Evolutionary conservation across 2,113 vertebrate genomes (phyloP), one percentile per base, ranked within the genome.

Genomic region (Eudyptes chrysolophus): DNA sequence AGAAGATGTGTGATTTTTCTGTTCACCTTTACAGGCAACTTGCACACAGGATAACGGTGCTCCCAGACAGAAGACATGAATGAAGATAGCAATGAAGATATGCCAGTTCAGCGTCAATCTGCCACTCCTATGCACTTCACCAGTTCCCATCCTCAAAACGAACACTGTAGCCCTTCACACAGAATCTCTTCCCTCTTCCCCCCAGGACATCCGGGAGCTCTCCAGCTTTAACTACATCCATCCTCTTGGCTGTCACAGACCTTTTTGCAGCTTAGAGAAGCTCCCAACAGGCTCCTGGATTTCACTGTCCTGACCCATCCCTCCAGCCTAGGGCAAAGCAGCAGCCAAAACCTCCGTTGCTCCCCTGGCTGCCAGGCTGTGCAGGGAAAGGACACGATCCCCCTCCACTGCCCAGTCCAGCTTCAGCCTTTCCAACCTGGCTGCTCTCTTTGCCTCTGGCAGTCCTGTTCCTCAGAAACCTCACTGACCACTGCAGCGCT

Each of bases 371-470:
- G 60, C 34, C 24, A 64, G 30, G 22, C 15, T 36, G 13, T 15
- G 22, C 0, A 0, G 25, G 26, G 29, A 79, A 48, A 48, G 54
- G 36, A n/a, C 76, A 24, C 0, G 0, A 78, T 10, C 13, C 12
- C 3, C 15, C 13, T 42, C 25, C 64, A 13, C 29, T 27, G 21
- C 8, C 40, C 40, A 57, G 36, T 10, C 36, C 29, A 87, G 72
- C 49, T 68, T 60, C 69, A 61, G 29, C 26, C 40, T 36, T 84
- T 84, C 49, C 69, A 90, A 1, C 13, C 16, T 7, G 2, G 30
- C 42, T 61, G 24, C 16, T 27, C 32, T n/a, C 52, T 44, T 48
- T 66, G 46, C 21, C 55, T 48, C 51, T 34, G 46, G 29, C 64
- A 65, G 49, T 30, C 36, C 54, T 21, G 36, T 3, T 85, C 27